phyloP scores from a whole-genome alignment of 2,113 vertebrate genomes.

The Morone saxatilis region DNA sequence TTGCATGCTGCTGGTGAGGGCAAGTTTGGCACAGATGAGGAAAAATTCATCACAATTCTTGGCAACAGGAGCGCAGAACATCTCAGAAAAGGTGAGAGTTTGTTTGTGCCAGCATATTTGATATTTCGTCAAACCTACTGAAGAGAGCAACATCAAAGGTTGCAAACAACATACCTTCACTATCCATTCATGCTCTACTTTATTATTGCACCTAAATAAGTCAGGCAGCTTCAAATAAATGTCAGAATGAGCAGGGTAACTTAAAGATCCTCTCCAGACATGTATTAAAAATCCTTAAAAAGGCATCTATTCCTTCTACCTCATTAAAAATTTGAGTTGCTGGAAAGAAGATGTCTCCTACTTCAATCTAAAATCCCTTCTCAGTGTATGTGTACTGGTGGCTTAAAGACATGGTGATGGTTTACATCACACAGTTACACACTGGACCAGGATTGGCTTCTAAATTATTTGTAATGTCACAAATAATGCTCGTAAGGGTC shows the following conservation, averaged over 20 bases:
- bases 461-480: no score
- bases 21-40: slow-evolving; percentile 96
- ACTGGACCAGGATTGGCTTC: no score
- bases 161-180: neutral
- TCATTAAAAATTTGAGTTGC: no score
- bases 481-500: no score
- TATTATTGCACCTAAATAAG: neutral
- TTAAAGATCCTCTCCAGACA: neutral
- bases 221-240: neutral
- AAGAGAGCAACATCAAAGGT: neutral
- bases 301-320: no score
- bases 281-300: no score
- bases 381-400: no score
- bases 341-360: no score
- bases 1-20: slow-evolving; percentile 92
- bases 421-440: no score
- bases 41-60: slow-evolving; percentile 93
- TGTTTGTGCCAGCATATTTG: neutral
- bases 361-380: no score
- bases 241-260: no score
- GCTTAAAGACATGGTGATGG: no score
- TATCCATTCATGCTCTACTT: neutral
- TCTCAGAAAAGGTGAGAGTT: slow-evolving; percentile 82
- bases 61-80: slow-evolving; percentile 92
- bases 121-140: neutral